phyloP scores from a whole-genome alignment of 2,888 invertebrate species.

The Pyrrhosoma nymphula region DNA sequence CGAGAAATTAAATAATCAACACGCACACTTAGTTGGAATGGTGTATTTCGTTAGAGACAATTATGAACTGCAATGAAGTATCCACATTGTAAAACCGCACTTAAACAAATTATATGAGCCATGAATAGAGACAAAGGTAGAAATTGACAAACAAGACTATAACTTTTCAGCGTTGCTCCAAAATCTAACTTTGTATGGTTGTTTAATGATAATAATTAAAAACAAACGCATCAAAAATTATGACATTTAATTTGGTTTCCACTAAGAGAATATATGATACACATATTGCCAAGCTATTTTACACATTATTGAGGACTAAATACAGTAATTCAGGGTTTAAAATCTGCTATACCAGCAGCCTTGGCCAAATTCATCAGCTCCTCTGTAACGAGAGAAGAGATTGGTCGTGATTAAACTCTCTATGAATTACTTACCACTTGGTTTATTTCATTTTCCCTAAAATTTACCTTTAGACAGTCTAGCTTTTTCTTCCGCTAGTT shows the following conservation, averaged over 20 bases:
- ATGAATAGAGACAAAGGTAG: no score
- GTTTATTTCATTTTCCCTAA: not conserved
- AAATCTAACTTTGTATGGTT: no score
- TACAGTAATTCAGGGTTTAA: slow-evolving; percentile 1
- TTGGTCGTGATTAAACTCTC: not conserved
- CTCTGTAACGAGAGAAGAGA: slow-evolving; percentile 67
- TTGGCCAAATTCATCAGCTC: slow-evolving; percentile 70
- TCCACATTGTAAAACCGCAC: no score
- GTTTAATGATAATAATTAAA: not conserved
- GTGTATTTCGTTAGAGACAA: no score
- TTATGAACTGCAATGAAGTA: no score
- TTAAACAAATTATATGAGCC: no score
- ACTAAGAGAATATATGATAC: slow-evolving; percentile 31
- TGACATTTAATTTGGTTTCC: slow-evolving; percentile 24
- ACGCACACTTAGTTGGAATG: no score
- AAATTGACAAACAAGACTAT: no score
- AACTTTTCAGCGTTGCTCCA: no score
- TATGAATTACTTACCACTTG: not conserved
- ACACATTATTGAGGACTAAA: not conserved
- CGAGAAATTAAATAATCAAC: no score
- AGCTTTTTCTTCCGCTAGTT: slow-evolving; percentile 86
- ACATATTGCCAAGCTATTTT: slow-evolving; percentile 41
- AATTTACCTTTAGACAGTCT: slow-evolving; percentile 81
- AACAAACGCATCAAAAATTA: slow-evolving; percentile 4
- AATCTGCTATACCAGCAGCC: slow-evolving; percentile 69